Conservation (phyloP, 2,797 vertebrate genomes). For the Cottoperca gobio region DNA sequence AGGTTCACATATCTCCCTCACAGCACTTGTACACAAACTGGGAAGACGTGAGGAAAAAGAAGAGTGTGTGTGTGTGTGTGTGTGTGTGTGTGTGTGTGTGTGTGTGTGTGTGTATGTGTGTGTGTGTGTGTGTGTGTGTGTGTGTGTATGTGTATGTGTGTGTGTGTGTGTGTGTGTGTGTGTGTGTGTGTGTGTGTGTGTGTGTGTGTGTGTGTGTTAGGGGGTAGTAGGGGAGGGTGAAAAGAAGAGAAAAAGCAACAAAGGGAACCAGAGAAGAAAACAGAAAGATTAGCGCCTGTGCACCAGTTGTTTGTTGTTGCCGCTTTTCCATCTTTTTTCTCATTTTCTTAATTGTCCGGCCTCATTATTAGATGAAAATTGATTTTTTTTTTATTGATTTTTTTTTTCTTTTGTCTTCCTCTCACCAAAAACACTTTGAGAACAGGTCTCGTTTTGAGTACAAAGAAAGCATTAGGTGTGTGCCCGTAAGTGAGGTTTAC, state of each 20-base stretch:
- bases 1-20: slow-evolving; percentile 83
- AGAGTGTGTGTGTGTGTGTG: slow-evolving; percentile 38
- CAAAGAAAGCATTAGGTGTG: slow-evolving; percentile 36
- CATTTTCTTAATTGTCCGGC: slow-evolving; percentile 50
- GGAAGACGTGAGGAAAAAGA: slow-evolving; percentile 44
- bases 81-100: slow-evolving; percentile 29
- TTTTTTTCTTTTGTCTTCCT: slow-evolving; percentile 45
- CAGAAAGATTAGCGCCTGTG: slow-evolving; percentile 48
- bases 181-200: slow-evolving; percentile 40
- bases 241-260: slow-evolving; percentile 50
- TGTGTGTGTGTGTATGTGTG: slow-evolving; percentile 27
- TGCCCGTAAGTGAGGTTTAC: slow-evolving; percentile 17
- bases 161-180: slow-evolving; percentile 26
- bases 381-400: slow-evolving; percentile 67
- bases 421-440: slow-evolving; percentile 7
- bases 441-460: slow-evolving; percentile 14
- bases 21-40: slow-evolving; percentile 74
- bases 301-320: slow-evolving; percentile 46
- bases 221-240: slow-evolving; percentile 12
- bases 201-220: too few relatives aligned
- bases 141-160: slow-evolving; percentile 41
- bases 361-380: slow-evolving; percentile 67
- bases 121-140: background rate
- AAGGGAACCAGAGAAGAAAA: slow-evolving; percentile 60
- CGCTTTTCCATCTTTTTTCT: slow-evolving; percentile 45